Percentiles rank a stretch among this genome's conserved stretches.
These are phyloP conservation scores for Lepidochrysops patricia DNA, from an alignment of 2,888 invertebrate species.

Conservation along the genomic window DNA sequence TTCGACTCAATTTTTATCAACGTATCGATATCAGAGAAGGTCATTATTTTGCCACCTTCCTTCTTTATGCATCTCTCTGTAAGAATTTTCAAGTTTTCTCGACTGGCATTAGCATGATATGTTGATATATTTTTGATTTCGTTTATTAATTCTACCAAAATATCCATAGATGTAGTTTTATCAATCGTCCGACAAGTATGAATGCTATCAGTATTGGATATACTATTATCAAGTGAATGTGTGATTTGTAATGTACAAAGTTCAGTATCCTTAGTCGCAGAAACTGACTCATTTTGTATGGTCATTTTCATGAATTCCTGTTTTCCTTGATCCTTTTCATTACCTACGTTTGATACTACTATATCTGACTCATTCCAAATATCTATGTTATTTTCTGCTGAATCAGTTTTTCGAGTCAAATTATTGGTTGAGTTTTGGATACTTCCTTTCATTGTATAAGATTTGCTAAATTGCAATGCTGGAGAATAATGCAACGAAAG, in stretches of 20 bases:
- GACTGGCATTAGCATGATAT: conserved; percentile 36
- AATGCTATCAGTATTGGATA: background rate
- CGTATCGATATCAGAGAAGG: conserved; percentile 40
- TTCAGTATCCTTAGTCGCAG: background rate
- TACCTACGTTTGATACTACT: background rate
- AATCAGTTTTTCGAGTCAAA: background rate
- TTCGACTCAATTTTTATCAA: conserved; percentile 38
- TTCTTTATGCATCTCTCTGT: conserved; percentile 29
- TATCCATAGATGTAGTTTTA: conserved; percentile 51
- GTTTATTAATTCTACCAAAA: conserved; percentile 53
- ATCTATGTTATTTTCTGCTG: background rate
- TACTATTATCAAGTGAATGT: background rate
- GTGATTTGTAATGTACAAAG: background rate
- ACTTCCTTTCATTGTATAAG: background rate
- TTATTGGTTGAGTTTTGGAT: background rate
- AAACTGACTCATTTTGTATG: background rate
- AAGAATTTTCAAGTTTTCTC: conserved; percentile 22
- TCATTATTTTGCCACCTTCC: conserved; percentile 20
- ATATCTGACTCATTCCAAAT: background rate
- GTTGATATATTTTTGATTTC: conserved; percentile 61
- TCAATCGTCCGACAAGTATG: conserved; percentile 27
- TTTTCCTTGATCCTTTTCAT: background rate
- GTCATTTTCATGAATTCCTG: background rate
- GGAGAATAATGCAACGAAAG: conserved; percentile 38
- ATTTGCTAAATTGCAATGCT: background rate